Percentiles rank a stretch among this genome's conserved stretches.
phyloP scores from a whole-genome alignment of 2,113 vertebrate species.

The Ictidomys tridecemlineatus region DNA sequence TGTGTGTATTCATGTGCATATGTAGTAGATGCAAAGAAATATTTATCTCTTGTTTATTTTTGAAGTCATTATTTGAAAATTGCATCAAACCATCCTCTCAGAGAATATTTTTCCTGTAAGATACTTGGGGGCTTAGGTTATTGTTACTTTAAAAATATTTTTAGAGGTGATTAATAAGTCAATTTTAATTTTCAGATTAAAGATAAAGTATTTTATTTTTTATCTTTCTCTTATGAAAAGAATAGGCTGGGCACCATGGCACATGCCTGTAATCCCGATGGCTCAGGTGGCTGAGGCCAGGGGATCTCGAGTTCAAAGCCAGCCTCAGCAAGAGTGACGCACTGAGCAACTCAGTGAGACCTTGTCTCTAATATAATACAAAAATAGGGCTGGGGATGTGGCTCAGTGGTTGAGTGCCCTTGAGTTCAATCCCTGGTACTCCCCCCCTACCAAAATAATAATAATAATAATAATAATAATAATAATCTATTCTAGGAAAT shows the following conservation, averaged over 20 bases:
- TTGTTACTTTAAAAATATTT: conserved; percentile 41
- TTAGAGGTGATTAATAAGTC: conserved; percentile 20
- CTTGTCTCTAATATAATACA: no score
- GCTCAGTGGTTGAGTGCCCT: no score
- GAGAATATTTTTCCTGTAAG: conserved; percentile 59
- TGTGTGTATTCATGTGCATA: not conserved
- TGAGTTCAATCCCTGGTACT: no score
- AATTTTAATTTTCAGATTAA: conserved; percentile 61
- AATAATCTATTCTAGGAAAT: not conserved
- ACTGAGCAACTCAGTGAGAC: no score
- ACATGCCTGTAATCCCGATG: no score
- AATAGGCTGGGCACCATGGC: no score
- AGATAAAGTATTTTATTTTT: conserved; percentile 42
- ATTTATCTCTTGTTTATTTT: not conserved
- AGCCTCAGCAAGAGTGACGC: no score
- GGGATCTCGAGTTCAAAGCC: no score
- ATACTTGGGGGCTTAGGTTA: not conserved
- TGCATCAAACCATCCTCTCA: not conserved
- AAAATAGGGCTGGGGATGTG: no score
- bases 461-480: no score
- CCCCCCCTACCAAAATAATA: not conserved
- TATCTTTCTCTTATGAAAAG: conserved; percentile 5
- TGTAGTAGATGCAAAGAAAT: not conserved
- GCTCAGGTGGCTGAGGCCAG: no score
- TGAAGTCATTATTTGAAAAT: conserved; percentile 45